These are phyloP conservation scores for Chionodraco myersi DNA, from an alignment of 2,113 vertebrate genomes.

Conservation along the genomic window DNA sequence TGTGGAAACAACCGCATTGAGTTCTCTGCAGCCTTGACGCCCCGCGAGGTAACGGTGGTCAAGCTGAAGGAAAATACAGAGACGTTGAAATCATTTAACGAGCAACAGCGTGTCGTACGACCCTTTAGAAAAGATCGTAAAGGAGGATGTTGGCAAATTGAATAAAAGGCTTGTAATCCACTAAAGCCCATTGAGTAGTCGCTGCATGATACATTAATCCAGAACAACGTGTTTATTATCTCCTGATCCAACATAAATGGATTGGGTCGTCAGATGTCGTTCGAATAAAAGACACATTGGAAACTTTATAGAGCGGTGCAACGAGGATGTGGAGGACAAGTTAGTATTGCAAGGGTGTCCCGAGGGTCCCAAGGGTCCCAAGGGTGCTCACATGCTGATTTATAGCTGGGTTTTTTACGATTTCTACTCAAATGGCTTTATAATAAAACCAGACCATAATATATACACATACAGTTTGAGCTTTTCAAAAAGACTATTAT, in stretches of 20 bases:
- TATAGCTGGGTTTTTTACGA: too few species aligned
- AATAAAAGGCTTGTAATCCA: conserved; percentile 18
- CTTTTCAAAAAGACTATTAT: too few species aligned
- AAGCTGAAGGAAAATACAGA: conserved; percentile 5
- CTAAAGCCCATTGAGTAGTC: conserved; percentile 6
- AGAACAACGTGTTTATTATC: not conserved
- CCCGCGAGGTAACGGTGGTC: conserved; percentile 17
- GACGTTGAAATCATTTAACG: conserved; percentile 10
- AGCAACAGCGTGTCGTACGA: not conserved
- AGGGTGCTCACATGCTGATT: too few species aligned
- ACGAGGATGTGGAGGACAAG: too few species aligned
- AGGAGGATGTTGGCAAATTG: conserved; percentile 20
- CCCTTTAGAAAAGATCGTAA: not conserved
- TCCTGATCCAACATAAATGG: not conserved
- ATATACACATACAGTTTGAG: too few species aligned
- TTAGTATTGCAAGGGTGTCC: too few species aligned
- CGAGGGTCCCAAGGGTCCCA: too few species aligned
- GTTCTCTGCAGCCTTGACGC: conserved; percentile 19
- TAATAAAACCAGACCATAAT: too few species aligned
- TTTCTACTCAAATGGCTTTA: too few species aligned
- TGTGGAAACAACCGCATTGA: conserved; percentile 26
- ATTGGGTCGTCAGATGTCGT: not conserved
- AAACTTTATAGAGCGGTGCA: not conserved
- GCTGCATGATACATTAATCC: not conserved
- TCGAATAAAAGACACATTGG: too few species aligned